A percentile compares a stretch with the other conserved stretches of the same genome.
These are phyloP conservation scores for Allobates femoralis DNA, from an alignment of 2,797 vertebrate genomes.

Conservation along the genomic window DNA sequence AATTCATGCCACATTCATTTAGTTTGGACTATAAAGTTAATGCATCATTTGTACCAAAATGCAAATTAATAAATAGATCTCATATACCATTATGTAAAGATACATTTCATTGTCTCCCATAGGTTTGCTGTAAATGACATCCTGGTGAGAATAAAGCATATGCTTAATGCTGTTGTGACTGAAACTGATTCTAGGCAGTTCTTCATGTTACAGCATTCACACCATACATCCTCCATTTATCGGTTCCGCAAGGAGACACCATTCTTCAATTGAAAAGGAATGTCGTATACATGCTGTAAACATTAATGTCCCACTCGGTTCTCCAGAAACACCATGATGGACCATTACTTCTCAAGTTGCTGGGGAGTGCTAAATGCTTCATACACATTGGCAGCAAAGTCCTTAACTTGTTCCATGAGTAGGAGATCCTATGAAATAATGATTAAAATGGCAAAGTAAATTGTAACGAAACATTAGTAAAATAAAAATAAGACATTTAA, in stretches of 20 bases:
- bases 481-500: no score
- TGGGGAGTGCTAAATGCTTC: constrained; percentile 91
- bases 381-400: constrained; percentile 96
- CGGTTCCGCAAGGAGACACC: neutral
- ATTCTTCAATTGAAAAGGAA: constrained; percentile 40
- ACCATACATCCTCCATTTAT: constrained; percentile 27
- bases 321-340: constrained; percentile 8
- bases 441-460: neutral
- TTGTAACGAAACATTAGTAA: neutral
- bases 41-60: constrained; percentile 9
- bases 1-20: constrained; percentile 41
- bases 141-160: neutral
- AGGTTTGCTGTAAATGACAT: neutral
- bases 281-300: constrained; percentile 52
- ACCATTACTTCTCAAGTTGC: constrained; percentile 81
- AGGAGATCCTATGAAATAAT: constrained; percentile 84
- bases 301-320: constrained; percentile 34
- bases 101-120: neutral
- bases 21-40: neutral
- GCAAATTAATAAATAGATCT: constrained; percentile 19
- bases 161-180: constrained; percentile 1
- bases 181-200: neutral
- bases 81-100: constrained; percentile 16
- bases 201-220: constrained; percentile 1
- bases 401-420: constrained; percentile 94